Conservation (phyloP, 2,888 invertebrate species). For the Trisateles emortualis region DNA sequence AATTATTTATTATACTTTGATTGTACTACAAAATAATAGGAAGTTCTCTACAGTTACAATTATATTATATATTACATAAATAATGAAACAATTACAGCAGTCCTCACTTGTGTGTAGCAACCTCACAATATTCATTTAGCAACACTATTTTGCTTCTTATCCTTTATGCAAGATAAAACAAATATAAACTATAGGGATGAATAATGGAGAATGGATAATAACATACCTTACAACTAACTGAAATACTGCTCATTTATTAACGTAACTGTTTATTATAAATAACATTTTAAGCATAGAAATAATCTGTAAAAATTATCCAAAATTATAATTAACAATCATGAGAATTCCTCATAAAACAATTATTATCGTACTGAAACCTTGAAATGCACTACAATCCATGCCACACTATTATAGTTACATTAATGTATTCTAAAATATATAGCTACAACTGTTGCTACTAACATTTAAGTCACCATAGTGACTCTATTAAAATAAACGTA, state of each 20-base stretch:
- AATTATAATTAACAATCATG: constrained; percentile 61
- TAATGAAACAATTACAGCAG: constrained; percentile 80
- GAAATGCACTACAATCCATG: constrained; percentile 65
- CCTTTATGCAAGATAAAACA: constrained; percentile 37
- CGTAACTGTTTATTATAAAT: constrained; percentile 69
- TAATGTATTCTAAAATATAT: constrained; percentile 65
- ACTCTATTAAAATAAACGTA: constrained; percentile 83
- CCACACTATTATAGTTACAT: constrained; percentile 57
- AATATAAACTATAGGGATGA: constrained; percentile 50
- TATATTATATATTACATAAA: constrained; percentile 83
- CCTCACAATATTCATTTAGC: constrained; percentile 61
- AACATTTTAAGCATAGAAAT: constrained; percentile 61
- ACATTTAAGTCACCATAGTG: constrained; percentile 79
- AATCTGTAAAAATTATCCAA: constrained; percentile 45
- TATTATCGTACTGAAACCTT: constrained; percentile 39
- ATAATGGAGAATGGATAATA: constrained; percentile 47
- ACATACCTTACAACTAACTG: constrained; percentile 67
- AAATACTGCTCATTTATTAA: constrained; percentile 82
- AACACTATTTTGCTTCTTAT: constrained; percentile 56
- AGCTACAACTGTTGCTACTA: constrained; percentile 71
- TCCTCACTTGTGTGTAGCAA: constrained; percentile 66
- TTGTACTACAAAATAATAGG: constrained; percentile 88
- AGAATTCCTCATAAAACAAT: constrained; percentile 56
- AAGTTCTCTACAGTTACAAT: constrained; percentile 84
- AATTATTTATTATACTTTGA: constrained; percentile 84